phyloP scores from a whole-genome alignment of 2,888 invertebrate species.

The Lepidochrysops patricia region DNA sequence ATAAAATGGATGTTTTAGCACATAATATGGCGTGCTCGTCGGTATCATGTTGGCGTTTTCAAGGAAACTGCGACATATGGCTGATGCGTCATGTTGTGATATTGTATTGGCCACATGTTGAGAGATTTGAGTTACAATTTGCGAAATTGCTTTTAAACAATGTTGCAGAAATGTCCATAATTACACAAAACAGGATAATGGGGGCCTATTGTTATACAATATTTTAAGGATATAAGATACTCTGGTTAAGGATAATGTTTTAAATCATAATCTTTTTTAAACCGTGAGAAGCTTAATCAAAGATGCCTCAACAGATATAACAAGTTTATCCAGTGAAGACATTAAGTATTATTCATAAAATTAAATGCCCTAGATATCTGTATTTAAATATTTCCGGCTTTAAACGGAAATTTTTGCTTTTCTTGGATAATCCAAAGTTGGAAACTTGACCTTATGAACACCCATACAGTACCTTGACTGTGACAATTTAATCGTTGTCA shows the following conservation, averaged over 20 bases:
- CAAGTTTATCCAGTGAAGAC: neutral
- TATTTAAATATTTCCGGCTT: neutral
- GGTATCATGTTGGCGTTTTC: constrained; percentile 44
- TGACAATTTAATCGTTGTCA: neutral
- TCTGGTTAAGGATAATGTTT: neutral
- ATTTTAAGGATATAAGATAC: neutral
- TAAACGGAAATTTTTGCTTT: neutral
- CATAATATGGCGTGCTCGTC: constrained; percentile 19
- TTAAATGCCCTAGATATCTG: neutral
- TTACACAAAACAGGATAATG: neutral
- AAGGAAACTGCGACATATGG: constrained; percentile 67
- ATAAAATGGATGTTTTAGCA: constrained; percentile 4
- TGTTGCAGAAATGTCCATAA: neutral
- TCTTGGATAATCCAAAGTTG: too few relatives aligned
- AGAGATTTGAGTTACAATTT: neutral
- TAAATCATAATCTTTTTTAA: neutral
- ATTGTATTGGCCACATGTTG: neutral
- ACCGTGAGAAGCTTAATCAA: neutral
- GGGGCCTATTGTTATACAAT: neutral
- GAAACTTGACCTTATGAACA: neutral
- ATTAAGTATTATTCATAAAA: neutral
- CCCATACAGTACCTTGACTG: neutral
- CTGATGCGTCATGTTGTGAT: constrained; percentile 46
- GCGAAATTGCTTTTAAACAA: neutral
- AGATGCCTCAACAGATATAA: neutral